phyloP scores from a whole-genome alignment of 2,113 vertebrate genomes.

The Labeo catla region DNA sequence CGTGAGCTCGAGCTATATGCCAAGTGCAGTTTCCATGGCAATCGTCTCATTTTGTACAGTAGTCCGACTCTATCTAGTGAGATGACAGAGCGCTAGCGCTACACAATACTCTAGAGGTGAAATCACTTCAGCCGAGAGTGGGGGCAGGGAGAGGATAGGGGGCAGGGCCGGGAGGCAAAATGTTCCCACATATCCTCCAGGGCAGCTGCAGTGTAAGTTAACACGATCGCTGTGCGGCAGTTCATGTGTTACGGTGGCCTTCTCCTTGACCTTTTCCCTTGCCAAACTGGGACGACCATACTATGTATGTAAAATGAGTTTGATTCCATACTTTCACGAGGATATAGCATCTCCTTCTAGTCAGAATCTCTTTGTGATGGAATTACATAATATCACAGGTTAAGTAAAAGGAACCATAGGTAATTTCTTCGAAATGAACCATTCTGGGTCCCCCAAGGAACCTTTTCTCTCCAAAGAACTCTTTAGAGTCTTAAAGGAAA shows the following conservation, averaged over 20 bases:
- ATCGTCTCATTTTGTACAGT: slow-evolving; percentile 67
- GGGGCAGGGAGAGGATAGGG: slow-evolving; percentile 43
- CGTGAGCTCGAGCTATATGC: slow-evolving; percentile 59
- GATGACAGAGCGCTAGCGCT: slow-evolving; percentile 62
- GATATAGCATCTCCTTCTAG: background rate
- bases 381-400: slow-evolving; percentile 56
- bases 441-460: background rate
- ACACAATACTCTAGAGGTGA: slow-evolving; percentile 51
- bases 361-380: background rate
- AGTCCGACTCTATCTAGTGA: slow-evolving; percentile 62
- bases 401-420: no score
- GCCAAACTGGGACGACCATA: slow-evolving; percentile 50
- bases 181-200: slow-evolving; percentile 69
- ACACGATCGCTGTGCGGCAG: slow-evolving; percentile 68
- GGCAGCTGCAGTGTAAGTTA: slow-evolving; percentile 78
- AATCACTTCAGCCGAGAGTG: slow-evolving; percentile 58
- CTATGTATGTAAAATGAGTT: background rate
- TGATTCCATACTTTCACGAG: background rate
- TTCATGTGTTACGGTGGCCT: slow-evolving; percentile 77
- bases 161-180: slow-evolving; percentile 51
- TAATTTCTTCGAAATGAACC: background rate
- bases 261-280: slow-evolving; percentile 75
- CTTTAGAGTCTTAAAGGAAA: no score
- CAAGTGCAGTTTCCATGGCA: slow-evolving; percentile 73
- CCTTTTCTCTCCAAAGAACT: background rate